Percentiles rank a stretch among this genome's conserved stretches.
phyloP scores from a whole-genome alignment of 2,888 invertebrate species.

The Parelbella ahira region DNA sequence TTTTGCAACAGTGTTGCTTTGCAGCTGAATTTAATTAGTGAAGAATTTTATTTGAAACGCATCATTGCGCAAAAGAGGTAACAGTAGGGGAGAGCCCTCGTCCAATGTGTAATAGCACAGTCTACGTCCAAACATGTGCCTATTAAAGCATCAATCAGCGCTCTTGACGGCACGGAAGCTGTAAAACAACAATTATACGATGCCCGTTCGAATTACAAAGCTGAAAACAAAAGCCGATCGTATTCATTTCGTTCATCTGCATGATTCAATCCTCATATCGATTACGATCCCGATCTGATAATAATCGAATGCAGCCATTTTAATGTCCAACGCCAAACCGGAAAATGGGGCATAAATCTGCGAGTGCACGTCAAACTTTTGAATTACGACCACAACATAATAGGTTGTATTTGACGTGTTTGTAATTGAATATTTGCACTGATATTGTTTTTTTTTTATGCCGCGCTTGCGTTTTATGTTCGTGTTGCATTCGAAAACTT shows the following conservation, averaged over 20 bases:
- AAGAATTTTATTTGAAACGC: conserved; percentile 6
- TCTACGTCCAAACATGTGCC: conserved; percentile 48
- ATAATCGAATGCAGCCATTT: conserved; percentile 55
- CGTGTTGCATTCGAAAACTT: conserved; percentile 20
- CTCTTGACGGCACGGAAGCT: conserved; percentile 35
- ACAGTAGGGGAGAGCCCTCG: conserved; percentile 19
- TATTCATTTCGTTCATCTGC: conserved; percentile 54
- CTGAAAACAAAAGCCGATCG: conserved; percentile 39
- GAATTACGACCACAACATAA: conserved; percentile 49
- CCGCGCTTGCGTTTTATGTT: background rate
- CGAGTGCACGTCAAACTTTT: conserved; percentile 46
- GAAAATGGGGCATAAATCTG: conserved; percentile 64
- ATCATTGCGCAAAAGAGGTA: conserved; percentile 19
- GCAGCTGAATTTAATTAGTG: too few species aligned
- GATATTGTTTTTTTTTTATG: conserved; percentile 9
- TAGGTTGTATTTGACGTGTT: conserved; percentile 30
- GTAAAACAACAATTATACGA: conserved; percentile 41
- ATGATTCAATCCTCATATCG: conserved; percentile 57
- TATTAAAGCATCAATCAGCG: conserved; percentile 54
- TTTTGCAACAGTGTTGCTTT: too few species aligned
- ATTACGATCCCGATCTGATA: conserved; percentile 50
- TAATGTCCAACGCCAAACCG: conserved; percentile 50
- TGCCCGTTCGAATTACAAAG: conserved; percentile 34
- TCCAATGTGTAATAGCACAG: conserved; percentile 31
- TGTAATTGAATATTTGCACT: conserved; percentile 27